Conservation (phyloP, 2,113 vertebrate genomes). For the Empidonax alnorum region DNA sequence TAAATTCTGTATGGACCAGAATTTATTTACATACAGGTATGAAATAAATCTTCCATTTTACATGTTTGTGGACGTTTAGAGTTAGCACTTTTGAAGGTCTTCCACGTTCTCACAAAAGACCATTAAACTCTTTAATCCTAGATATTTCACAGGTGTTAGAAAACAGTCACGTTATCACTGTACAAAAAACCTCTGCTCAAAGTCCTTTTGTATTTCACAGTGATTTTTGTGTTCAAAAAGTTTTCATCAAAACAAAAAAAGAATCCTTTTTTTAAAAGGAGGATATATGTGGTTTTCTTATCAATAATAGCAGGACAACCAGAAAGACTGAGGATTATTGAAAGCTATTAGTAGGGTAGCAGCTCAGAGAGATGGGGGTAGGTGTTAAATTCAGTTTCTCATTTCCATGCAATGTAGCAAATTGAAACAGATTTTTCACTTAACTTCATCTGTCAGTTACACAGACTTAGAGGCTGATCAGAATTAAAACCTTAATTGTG, state of each 20-base stretch:
- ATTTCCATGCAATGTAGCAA: constrained; percentile 6
- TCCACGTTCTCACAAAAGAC: neutral
- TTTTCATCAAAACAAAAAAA: neutral
- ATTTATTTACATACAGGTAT: neutral
- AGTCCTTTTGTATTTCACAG: neutral
- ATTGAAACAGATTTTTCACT: constrained; percentile 32
- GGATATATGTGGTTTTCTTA: neutral
- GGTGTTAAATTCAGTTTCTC: neutral
- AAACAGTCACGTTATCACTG: neutral
- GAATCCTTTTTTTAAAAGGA: neutral
- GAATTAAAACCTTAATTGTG: constrained; percentile 41
- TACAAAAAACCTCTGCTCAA: neutral
- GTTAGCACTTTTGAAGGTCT: neutral
- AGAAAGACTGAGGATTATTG: neutral
- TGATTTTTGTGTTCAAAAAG: neutral
- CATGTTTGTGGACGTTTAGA: neutral
- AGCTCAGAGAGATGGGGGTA: neutral
- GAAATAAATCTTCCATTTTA: neutral
- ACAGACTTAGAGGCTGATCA: neutral
- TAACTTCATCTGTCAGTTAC: constrained; percentile 32
- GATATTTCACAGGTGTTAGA: neutral
- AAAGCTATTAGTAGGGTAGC: neutral
- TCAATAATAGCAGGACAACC: neutral
- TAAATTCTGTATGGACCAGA: neutral
- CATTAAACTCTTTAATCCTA: neutral